Evolutionary conservation across 2,797 vertebrate genomes (phyloP).

Genomic region (Buphagus erythrorhynchus): DNA sequence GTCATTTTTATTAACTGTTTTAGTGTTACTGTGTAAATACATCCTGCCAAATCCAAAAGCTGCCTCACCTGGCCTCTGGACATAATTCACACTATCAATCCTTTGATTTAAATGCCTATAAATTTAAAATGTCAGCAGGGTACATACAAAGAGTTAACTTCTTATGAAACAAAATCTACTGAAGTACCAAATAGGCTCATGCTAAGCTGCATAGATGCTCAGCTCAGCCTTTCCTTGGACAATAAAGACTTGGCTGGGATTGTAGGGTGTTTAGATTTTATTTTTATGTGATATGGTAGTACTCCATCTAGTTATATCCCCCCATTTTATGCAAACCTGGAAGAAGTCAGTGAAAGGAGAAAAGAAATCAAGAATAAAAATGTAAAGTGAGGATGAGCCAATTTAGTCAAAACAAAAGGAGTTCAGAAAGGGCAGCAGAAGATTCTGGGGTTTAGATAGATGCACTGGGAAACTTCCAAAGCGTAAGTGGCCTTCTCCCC

Average conservation of each 20-base stretch:
- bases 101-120: conserved; percentile 20
- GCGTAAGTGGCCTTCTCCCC: neutral
- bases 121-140: neutral
- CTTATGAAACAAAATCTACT: neutral
- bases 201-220: neutral
- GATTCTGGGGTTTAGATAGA: neutral
- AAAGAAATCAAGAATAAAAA: neutral
- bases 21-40: neutral
- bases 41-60: neutral
- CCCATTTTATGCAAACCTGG: neutral
- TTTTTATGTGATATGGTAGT: neutral
- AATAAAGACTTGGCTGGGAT: neutral
- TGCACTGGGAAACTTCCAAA: neutral
- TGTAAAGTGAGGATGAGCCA: neutral
- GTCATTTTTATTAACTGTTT: conserved; percentile 29
- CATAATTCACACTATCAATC: neutral
- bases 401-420: neutral
- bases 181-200: neutral
- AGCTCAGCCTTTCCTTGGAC: neutral
- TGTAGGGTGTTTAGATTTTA: neutral
- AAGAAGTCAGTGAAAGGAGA: neutral
- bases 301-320: neutral
- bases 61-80: neutral
- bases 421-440: neutral
- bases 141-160: neutral